Percentiles rank a stretch among this genome's conserved stretches.
Conservation (phyloP, 2,888 invertebrate genomes). For the Aplocera efformata region DNA sequence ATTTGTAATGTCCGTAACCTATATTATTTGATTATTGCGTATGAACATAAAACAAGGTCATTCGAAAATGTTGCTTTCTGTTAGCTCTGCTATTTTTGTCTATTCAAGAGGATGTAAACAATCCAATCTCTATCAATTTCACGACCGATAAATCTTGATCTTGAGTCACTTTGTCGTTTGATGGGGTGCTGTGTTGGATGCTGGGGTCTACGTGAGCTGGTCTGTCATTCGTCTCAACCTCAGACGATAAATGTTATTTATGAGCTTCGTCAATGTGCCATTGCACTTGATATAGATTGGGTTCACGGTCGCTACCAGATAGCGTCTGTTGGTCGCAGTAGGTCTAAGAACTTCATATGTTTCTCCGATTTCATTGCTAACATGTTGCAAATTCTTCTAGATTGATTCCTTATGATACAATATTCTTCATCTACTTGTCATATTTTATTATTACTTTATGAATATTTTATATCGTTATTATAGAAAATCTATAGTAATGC, state of each 20-base stretch:
- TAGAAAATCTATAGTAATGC: no score
- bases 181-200: conserved; percentile 26
- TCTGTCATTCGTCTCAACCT: conserved; percentile 48
- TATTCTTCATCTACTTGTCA: no score
- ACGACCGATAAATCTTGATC: conserved; percentile 34
- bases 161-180: conserved; percentile 19
- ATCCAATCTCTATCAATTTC: conserved; percentile 45
- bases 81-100: conserved; percentile 35
- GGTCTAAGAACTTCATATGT: conserved; percentile 19
- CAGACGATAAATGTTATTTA: conserved; percentile 72
- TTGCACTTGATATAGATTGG: conserved; percentile 69
- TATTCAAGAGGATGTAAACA: conserved; percentile 42
- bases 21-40: conserved; percentile 30
- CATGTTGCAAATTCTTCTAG: no score
- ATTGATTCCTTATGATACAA: no score
- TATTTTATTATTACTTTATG: no score
- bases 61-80: conserved; percentile 21
- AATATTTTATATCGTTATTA: no score
- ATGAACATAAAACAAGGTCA: conserved; percentile 5
- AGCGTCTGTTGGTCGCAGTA: conserved; percentile 36
- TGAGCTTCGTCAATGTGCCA: conserved; percentile 62
- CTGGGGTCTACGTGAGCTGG: conserved; percentile 52
- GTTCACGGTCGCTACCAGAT: conserved; percentile 63
- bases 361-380: not conserved
- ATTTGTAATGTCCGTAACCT: conserved; percentile 61